Conservation (phyloP, 2,797 vertebrate genomes). For the Phalloptychus januarius region DNA sequence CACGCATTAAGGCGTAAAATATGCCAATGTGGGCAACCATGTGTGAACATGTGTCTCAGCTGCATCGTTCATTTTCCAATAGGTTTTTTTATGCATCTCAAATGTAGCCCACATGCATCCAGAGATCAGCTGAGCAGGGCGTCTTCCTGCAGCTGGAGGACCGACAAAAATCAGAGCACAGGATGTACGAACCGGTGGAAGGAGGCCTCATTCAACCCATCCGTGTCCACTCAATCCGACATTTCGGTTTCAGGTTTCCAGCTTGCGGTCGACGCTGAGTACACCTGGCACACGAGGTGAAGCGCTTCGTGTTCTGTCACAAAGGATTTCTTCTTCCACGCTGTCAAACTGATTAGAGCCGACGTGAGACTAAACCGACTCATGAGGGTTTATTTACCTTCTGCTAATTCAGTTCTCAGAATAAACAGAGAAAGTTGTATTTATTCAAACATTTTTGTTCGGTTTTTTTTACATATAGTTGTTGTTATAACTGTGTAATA, state of each 20-base stretch:
- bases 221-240: neutral
- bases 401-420: neutral
- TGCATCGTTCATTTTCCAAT: constrained; percentile 61
- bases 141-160: neutral
- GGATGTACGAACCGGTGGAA: neutral
- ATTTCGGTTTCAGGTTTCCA: neutral
- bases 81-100: constrained; percentile 53
- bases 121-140: constrained; percentile 24
- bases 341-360: neutral
- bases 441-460: neutral
- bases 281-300: neutral
- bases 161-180: neutral
- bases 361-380: neutral
- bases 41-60: constrained; percentile 50
- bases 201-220: too few species aligned
- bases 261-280: neutral
- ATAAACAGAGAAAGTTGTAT: neutral
- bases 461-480: too few species aligned
- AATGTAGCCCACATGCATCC: constrained; percentile 56
- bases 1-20: neutral
- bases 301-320: neutral
- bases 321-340: neutral
- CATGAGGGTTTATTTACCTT: neutral
- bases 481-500: too few species aligned
- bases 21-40: neutral